Evolutionary conservation across 2,113 vertebrate genomes (phyloP), one percentile per base, ranked within the genome.

Genomic region (Chionomys nivalis): DNA sequence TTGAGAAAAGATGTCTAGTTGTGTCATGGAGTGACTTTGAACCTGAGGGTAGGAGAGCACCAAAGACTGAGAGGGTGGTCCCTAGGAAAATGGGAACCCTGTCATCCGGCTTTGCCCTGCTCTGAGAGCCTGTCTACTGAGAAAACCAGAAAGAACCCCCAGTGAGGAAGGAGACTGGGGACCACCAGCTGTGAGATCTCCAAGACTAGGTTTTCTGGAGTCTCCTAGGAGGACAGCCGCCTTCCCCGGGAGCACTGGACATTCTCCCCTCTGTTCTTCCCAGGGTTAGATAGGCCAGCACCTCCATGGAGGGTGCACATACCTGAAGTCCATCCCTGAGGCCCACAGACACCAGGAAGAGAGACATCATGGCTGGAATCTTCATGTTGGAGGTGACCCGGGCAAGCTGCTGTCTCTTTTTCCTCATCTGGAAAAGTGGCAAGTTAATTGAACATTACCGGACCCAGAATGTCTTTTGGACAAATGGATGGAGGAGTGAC

Each of bases 351-450:
- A 95, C 81, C 55, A 98, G 94, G 2, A 97, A 49, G 91, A 97
- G 89, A 91, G 61, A 75, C 86, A 92, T n/a, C 85, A 85, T 1
- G 72, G 76, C 89, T 49, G 95, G 93, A 58, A 75, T 77, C 82
- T 94, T 82, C 96, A 94, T 96, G 87, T 11, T 95, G 78, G 66
- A 82, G 58, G 70, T 76, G 73, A 93, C 73, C 65, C 89, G 47
- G n/a, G 44, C 75, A 90, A 66, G 72, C 52, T 75, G 93, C 73
- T 89, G 33, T 91, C 63, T 91, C 86, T 89, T 47, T 94, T 89
- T 92, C 90, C 87, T 97, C 89, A 83, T 94, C 97, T 97, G 93
- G 77, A 98, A 97, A 96, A 95, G 58, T 39, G 14, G n/a, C 82
- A 47, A 47, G 75, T 90, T 92, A 87, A 87, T 86, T 75, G 78